A percentile compares a stretch with the other conserved stretches of the same genome.
Conservation (phyloP, 2,113 vertebrate species). For the Sturnira hondurensis region DNA sequence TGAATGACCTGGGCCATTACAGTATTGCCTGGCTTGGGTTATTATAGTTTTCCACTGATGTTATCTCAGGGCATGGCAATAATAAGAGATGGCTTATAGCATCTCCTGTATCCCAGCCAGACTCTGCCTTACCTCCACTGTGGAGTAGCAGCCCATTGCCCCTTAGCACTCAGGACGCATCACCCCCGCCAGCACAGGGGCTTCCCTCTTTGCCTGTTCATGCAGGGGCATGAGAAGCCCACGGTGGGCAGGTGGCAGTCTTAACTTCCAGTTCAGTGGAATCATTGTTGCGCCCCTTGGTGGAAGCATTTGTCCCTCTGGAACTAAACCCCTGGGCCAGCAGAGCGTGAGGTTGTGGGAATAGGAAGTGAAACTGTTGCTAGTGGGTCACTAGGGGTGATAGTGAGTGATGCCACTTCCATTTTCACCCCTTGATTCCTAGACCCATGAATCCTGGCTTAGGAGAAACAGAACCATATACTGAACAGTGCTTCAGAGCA, state of each 20-base stretch:
- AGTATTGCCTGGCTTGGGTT: not conserved
- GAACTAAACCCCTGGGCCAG: not conserved
- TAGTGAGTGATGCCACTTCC: not conserved
- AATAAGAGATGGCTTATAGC: not conserved
- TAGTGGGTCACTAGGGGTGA: not conserved
- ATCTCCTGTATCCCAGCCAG: too few relatives aligned
- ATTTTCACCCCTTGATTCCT: not conserved
- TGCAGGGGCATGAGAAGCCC: not conserved
- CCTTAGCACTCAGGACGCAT: not conserved
- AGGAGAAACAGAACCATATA: not conserved
- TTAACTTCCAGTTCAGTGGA: not conserved
- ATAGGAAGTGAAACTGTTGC: not conserved
- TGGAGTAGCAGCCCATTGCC: not conserved
- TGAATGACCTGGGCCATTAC: not conserved
- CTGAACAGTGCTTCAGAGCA: not conserved
- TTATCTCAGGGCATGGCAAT: not conserved
- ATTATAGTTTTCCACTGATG: not conserved
- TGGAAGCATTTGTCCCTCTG: not conserved
- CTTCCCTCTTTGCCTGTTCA: not conserved
- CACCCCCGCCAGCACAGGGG: not conserved
- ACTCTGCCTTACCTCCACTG: too few relatives aligned
- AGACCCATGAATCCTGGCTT: not conserved
- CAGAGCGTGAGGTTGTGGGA: not conserved
- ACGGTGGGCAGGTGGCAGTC: too few relatives aligned
- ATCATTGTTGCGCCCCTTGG: not conserved